These are phyloP conservation scores for Anodontia alba DNA, from an alignment of 2,888 invertebrate genomes.

Conservation along the genomic window DNA sequence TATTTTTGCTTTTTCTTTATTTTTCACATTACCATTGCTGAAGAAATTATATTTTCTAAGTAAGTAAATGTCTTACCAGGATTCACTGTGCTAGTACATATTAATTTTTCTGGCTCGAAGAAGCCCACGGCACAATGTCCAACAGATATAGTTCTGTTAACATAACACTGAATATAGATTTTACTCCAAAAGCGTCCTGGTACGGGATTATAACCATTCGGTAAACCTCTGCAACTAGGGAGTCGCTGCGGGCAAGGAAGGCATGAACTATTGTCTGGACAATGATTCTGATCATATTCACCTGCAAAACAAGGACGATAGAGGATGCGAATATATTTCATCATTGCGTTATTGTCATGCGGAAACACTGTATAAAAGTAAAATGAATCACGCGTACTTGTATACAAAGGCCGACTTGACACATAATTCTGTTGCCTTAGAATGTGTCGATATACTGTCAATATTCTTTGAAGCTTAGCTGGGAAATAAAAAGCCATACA, in stretches of 20 bases:
- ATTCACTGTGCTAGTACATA: conserved; percentile 29
- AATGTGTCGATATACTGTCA: no score
- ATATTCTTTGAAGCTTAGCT: no score
- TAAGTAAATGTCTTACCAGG: not conserved
- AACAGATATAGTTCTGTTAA: conserved; percentile 53
- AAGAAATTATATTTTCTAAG: no score
- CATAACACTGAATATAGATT: conserved; percentile 53
- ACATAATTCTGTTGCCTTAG: no score
- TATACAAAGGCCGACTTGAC: no score
- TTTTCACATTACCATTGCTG: no score
- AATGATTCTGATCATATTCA: conserved; percentile 60
- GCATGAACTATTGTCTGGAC: conserved; percentile 19
- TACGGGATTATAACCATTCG: conserved; percentile 55
- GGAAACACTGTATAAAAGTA: no score
- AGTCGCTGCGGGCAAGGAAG: conserved; percentile 51
- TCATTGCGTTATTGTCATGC: no score
- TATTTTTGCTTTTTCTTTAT: no score
- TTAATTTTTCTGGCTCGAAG: conserved; percentile 54
- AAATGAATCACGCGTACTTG: no score
- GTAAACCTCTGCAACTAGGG: conserved; percentile 58
- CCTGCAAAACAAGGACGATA: conserved; percentile 43
- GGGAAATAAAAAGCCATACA: no score
- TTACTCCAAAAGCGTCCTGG: conserved; percentile 43
- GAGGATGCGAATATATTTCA: no score
- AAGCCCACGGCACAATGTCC: conserved; percentile 51